Evolutionary conservation across 2,888 invertebrate species (phyloP), one percentile per base, ranked within the genome.

Genomic region (Mythimna vitellina): DNA sequence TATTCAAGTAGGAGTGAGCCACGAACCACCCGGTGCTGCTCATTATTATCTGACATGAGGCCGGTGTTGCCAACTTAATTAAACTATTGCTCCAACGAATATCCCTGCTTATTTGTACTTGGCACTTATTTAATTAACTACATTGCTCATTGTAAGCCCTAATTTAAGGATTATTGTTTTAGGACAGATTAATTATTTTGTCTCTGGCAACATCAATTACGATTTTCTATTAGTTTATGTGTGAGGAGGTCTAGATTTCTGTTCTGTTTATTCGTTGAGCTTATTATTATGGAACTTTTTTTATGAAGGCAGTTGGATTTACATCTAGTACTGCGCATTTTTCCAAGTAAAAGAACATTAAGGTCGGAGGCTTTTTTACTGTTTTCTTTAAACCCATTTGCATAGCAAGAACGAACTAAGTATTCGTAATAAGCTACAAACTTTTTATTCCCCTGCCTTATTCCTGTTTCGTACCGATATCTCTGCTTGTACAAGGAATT

Each of bases 41-140:
- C 83, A 84, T 86, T 85, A 81, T 82, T 82, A 73, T 82, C 83
- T 80, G 65, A 83, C 83, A 79, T 71, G 84, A 73, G 75, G 76
- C 73, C 71, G 61, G 76, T 77, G 82, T 77, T 73, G 70, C 81
- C 65, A 79, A 83, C 83, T 86, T 85, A 87, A 87, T 87, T 86
- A 87, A 86, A 82, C 79, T 78, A 80, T 76, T 78, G n/a, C 72
- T 76, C 58, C 74, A 60, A 63, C 57, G 56, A 58, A 65, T 69
- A 65, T 53, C 56, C 22, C 57, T 61, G 51, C 60, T 38, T 64
- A 54, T 62, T 29, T 65, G 20, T 72, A 65, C 61, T 65, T 60
- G 73, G 49, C 68, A 73, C 65, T 66, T 68, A 60, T 56, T 32
- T 82, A 78, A 82, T 68, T 68, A 81, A 58, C n/a, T 22, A 56